These are phyloP conservation scores for Cyprinodon variegatus DNA, from an alignment of 2,113 vertebrate species.

Conservation along the genomic window DNA sequence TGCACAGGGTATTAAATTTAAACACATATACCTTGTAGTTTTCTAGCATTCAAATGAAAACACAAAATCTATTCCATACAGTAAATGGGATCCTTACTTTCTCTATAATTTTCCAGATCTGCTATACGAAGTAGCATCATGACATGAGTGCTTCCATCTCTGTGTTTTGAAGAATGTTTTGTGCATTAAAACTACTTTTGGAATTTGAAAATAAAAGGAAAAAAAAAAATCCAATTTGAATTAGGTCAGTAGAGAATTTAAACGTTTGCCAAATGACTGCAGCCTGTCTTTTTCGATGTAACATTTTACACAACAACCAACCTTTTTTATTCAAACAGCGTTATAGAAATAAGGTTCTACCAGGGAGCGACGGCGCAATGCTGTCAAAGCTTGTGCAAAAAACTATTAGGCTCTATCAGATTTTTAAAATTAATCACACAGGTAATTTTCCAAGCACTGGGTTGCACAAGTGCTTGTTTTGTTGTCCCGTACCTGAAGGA, in stretches of 20 bases:
- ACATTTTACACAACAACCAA: background rate
- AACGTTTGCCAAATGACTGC: background rate
- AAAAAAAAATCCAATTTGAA: background rate
- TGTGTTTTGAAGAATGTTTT: background rate
- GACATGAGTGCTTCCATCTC: background rate
- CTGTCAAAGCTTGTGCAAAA: slow-evolving; percentile 23
- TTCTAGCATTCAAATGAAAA: too few species aligned
- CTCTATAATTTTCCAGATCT: background rate
- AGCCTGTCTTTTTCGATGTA: background rate
- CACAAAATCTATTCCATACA: too few species aligned
- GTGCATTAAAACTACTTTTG: background rate
- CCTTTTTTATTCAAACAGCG: background rate
- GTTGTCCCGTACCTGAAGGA: slow-evolving; percentile 76
- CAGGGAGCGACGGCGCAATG: slow-evolving; percentile 4
- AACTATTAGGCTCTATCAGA: slow-evolving; percentile 24
- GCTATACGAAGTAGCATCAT: background rate
- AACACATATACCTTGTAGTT: too few species aligned
- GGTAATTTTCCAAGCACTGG: slow-evolving; percentile 62
- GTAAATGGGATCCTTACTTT: too few species aligned
- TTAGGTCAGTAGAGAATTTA: background rate
- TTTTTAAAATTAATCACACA: slow-evolving; percentile 15
- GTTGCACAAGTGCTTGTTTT: slow-evolving; percentile 59
- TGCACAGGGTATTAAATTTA: too few species aligned
- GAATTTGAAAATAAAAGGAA: background rate
- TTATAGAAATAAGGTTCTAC: slow-evolving; percentile 12